Percentiles rank a stretch among this genome's conserved stretches.
phyloP scores from a whole-genome alignment of 1,140 invertebrate genomes.

The Pseudomyrmex pallidus region DNA sequence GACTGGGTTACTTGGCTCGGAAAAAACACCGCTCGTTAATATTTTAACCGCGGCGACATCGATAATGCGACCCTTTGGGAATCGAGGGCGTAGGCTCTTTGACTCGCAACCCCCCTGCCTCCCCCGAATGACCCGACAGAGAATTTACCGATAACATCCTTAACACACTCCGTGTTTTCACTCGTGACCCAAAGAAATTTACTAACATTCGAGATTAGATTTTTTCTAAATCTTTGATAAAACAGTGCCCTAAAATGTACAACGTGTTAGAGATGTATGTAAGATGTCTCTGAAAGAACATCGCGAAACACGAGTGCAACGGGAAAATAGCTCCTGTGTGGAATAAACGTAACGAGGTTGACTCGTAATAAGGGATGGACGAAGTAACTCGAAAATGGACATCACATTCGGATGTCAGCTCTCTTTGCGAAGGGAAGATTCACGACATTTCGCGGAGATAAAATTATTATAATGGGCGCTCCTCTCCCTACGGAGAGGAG shows the following conservation, averaged over 20 bases:
- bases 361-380: background rate
- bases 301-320: no score
- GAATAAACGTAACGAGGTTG: background rate
- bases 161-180: background rate
- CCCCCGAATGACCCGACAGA: background rate
- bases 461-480: constrained; percentile 18
- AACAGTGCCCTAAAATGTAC: no score
- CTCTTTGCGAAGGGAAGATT: background rate
- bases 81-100: background rate
- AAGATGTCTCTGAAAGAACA: no score
- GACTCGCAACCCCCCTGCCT: no score
- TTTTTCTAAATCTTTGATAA: no score
- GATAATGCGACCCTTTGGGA: constrained; percentile 12
- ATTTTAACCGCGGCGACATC: constrained; percentile 9
- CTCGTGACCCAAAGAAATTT: no score
- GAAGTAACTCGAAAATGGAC: background rate
- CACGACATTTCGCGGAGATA: background rate
- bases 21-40: constrained; percentile 32
- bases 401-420: background rate
- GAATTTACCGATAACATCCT: background rate
- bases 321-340: background rate
- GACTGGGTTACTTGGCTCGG: background rate
- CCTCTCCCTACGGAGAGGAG: no score
- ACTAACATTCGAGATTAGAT: no score
- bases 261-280: no score